A percentile compares a stretch with the other conserved stretches of the same genome.
Conservation (phyloP, 1,140 invertebrate genomes). For the Achroia grisella region DNA sequence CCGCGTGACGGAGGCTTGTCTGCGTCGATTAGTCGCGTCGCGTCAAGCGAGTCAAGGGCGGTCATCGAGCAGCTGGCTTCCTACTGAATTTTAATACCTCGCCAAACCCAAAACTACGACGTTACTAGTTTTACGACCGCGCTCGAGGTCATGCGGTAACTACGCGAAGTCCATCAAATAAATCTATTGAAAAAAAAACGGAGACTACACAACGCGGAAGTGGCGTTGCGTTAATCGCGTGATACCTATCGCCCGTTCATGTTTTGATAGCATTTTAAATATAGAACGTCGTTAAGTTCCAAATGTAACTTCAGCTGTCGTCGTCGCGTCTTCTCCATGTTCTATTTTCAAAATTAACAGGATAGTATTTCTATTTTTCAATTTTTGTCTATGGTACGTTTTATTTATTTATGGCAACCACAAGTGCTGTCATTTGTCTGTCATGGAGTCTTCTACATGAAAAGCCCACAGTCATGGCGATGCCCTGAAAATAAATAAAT, state of each 20-base stretch:
- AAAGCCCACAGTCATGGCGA: no score
- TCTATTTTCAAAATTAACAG: slow-evolving; percentile 16
- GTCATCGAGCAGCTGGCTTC: slow-evolving; percentile 48
- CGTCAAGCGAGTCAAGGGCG: slow-evolving; percentile 47
- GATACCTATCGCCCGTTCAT: slow-evolving; percentile 14
- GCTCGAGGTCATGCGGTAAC: slow-evolving; percentile 36
- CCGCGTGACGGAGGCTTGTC: slow-evolving; percentile 15
- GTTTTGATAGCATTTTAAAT: slow-evolving; percentile 31
- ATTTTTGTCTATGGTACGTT: neutral
- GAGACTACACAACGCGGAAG: neutral
- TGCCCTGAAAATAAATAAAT: no score
- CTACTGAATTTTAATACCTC: slow-evolving; percentile 49
- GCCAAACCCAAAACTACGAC: slow-evolving; percentile 33
- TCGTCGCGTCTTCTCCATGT: neutral
- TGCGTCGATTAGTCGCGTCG: slow-evolving; percentile 18
- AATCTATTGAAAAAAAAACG: slow-evolving; percentile 12
- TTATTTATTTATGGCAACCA: neutral
- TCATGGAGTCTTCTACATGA: no score
- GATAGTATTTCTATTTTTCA: slow-evolving; percentile 6
- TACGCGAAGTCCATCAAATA: slow-evolving; percentile 12
- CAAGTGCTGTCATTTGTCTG: no score
- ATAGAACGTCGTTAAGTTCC: slow-evolving; percentile 28
- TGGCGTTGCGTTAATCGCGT: slow-evolving; percentile 1
- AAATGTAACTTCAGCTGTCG: slow-evolving; percentile 3
- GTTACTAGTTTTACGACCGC: slow-evolving; percentile 40